Evolutionary conservation across 1,140 invertebrate genomes (phyloP).

Genomic region (Plectus sambesii): DNA sequence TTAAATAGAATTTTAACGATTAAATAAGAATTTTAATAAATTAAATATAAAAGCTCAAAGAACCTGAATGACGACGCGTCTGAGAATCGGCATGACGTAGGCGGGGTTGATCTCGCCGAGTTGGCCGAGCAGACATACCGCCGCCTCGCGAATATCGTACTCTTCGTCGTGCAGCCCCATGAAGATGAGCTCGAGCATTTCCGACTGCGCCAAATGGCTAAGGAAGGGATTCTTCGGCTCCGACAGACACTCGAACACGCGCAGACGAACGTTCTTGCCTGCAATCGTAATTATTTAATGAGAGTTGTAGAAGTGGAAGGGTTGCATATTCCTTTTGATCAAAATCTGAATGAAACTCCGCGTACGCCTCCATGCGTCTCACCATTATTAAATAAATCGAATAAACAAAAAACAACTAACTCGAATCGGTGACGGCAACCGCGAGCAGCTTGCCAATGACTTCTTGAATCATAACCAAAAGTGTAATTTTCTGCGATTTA

Average conservation of each 20-base stretch:
- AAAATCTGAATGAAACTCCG: too few relatives aligned
- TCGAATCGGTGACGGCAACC: constrained; percentile 84
- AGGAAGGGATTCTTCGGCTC: constrained; percentile 73
- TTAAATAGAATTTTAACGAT: too few relatives aligned
- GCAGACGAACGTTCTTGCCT: constrained; percentile 83
- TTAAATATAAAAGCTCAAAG: constrained; percentile 1
- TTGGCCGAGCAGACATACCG: constrained; percentile 78
- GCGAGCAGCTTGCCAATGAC: constrained; percentile 72
- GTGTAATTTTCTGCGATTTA: constrained; percentile 35
- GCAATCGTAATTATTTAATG: constrained; percentile 23
- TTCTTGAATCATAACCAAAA: constrained; percentile 49
- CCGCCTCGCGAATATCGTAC: constrained; percentile 87
- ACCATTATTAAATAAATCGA: constrained; percentile 10
- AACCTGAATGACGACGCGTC: constrained; percentile 75
- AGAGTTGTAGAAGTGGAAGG: too few relatives aligned
- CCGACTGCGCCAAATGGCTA: constrained; percentile 81
- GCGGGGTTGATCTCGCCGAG: constrained; percentile 87
- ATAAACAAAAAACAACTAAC: constrained; percentile 41
- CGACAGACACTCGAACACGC: constrained; percentile 71
- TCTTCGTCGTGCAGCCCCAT: constrained; percentile 93
- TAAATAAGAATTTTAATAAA: background rate
- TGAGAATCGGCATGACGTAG: constrained; percentile 87
- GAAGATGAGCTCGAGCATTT: constrained; percentile 81
- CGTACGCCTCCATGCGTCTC: too few relatives aligned
- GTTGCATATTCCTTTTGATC: too few relatives aligned